Percentiles rank a stretch among this genome's conserved stretches.
Evolutionary conservation across 2,113 vertebrate species (phyloP).

Genomic region (Mola mola): DNA sequence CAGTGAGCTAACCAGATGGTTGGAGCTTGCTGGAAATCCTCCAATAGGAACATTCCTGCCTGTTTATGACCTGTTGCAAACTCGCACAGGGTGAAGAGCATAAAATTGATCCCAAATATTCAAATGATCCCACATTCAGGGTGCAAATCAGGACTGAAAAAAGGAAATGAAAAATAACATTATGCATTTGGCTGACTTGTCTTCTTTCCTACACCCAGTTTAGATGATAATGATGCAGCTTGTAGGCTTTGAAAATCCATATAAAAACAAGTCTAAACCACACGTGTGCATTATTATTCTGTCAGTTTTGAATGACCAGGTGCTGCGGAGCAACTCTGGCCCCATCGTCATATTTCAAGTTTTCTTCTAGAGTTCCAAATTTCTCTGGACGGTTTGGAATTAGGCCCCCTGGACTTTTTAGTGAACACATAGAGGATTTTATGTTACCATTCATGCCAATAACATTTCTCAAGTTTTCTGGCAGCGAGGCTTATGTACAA

Average conservation of each 20-base stretch:
- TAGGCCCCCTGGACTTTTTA: constrained; percentile 65
- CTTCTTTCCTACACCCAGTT: constrained; percentile 23
- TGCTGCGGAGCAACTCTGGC: constrained; percentile 56
- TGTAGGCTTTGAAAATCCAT: constrained; percentile 13
- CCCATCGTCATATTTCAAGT: constrained; percentile 30
- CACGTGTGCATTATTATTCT: constrained; percentile 37
- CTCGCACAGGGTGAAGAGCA: constrained; percentile 48
- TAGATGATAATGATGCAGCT: constrained; percentile 12
- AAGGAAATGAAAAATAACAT: constrained; percentile 8
- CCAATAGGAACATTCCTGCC: constrained; percentile 81
- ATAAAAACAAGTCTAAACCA: constrained; percentile 18
- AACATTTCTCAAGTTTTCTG: constrained; percentile 62
- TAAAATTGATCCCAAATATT: constrained; percentile 62
- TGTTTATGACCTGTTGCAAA: constrained; percentile 80
- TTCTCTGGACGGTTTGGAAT: constrained; percentile 55
- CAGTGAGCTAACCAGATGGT: constrained; percentile 70
- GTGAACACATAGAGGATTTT: constrained; percentile 60
- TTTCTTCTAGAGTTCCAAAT: constrained; percentile 50
- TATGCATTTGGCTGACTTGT: constrained; percentile 28
- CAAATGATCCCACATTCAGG: constrained; percentile 33
- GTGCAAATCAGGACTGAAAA: constrained; percentile 5
- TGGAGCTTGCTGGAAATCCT: constrained; percentile 69
- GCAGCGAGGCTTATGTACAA: constrained; percentile 36
- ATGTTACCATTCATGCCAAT: constrained; percentile 59
- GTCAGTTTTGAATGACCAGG: constrained; percentile 44